These are phyloP conservation scores for Lasioglossum calceatum DNA, from an alignment of 2,888 invertebrate species.

Conservation along the genomic window DNA sequence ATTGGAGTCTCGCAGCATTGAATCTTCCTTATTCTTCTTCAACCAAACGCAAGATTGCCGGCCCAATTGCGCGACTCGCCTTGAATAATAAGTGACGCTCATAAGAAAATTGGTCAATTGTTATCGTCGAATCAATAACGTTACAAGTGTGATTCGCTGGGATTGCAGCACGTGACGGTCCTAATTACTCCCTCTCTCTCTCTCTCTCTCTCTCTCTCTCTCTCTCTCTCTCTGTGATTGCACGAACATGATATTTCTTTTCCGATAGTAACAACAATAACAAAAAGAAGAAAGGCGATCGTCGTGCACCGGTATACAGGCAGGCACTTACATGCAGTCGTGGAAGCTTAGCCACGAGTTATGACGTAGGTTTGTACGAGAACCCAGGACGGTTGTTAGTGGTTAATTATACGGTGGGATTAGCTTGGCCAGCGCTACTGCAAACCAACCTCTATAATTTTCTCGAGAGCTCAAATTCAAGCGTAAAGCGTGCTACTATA, in stretches of 20 bases:
- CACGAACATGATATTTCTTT: background rate
- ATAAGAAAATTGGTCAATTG: slow-evolving; percentile 7
- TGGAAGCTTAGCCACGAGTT: slow-evolving; percentile 80
- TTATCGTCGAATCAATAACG: slow-evolving; percentile 4
- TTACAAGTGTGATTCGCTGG: background rate
- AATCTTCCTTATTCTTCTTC: slow-evolving; percentile 2
- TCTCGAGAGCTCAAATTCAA: slow-evolving; percentile 80
- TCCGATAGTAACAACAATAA: background rate
- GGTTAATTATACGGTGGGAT: slow-evolving; percentile 84
- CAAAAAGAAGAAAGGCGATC: background rate
- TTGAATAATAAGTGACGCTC: slow-evolving; percentile 7
- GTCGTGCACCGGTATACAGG: background rate
- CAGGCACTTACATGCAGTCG: slow-evolving; percentile 63
- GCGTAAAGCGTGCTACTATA: slow-evolving; percentile 64
- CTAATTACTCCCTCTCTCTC: background rate
- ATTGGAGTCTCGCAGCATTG: background rate
- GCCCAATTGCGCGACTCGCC: slow-evolving; percentile 58
- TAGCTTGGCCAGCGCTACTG: slow-evolving; percentile 77
- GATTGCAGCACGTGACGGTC: background rate
- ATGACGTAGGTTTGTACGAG: slow-evolving; percentile 70
- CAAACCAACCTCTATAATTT: slow-evolving; percentile 81
- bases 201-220: no score
- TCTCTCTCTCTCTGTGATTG: background rate
- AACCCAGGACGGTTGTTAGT: slow-evolving; percentile 76
- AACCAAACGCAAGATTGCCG: slow-evolving; percentile 68